Conservation (phyloP, 2,888 invertebrate species). For the Morinoia aosen region DNA sequence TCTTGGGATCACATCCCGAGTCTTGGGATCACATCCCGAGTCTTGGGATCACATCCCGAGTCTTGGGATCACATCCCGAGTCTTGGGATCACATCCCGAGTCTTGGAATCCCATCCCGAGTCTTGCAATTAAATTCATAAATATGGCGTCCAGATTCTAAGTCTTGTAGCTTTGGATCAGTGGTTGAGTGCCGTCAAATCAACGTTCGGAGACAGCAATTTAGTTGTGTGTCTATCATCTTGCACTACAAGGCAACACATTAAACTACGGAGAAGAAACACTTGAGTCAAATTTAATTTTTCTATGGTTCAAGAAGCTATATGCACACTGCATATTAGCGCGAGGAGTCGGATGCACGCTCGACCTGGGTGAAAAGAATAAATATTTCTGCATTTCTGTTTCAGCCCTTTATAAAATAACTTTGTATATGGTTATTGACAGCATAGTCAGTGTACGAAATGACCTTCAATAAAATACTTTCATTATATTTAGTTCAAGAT, state of each 20-base stretch:
- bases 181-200: no score
- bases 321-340: no score
- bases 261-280: no score
- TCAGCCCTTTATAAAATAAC: neutral
- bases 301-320: no score
- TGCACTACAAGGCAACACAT: no score
- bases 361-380: neutral
- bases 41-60: neutral
- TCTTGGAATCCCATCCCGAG: neutral
- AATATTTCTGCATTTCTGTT: neutral
- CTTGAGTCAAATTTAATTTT: no score
- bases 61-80: neutral
- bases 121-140: neutral
- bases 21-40: neutral
- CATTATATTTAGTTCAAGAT: neutral
- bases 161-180: neutral
- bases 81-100: neutral
- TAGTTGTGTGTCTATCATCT: no score
- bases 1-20: neutral
- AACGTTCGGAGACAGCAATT: no score
- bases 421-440: neutral
- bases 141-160: neutral
- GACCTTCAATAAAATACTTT: neutral
- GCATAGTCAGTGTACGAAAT: neutral
- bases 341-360: neutral